Evolutionary conservation across 2,113 vertebrate genomes (phyloP), one percentile per base, ranked within the genome.

Genomic region (Labeo rohita): DNA sequence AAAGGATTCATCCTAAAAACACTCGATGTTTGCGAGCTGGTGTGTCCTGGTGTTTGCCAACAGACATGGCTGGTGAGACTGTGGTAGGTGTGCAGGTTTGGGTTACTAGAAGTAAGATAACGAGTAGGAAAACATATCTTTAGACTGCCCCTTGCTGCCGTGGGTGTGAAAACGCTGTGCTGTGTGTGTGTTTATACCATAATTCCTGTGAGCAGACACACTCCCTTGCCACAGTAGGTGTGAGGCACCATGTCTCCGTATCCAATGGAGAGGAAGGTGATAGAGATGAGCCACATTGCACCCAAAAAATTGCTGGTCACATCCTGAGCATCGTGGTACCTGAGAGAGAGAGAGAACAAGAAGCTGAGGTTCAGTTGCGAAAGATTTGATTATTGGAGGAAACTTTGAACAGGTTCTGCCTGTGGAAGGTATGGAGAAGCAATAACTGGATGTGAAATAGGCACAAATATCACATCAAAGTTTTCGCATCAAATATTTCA

Each of bases 261-360:
- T 83, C 98, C 98, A 0, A 99, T 99, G 94, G 98, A 99, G 76
- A 99, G 94, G 94, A 99, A 99, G 7, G 98, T 99, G 95, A 99
- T 99, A 92, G 98, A 99, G 92, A 99, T 98, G 78, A 99, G 96
- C 98, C 98, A 99, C 98, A 99, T 99, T 90, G 98, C 98, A 0
- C 98, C 96, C 92, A 99, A 95, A 91, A 99, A 99, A 95, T 99
- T 99, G 93, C 98, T 99, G 92, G 97, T 99, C 59, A 99, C 97
- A 0, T 99, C 98, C 93, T 99, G 97, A 86, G 97, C 96, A 92
- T 99, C 98, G 0, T 99, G 98, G 91, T 99, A 99, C 95, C 98
- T 99, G 89, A 16, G 68, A 81, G 83, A 80, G 66, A 76, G 56
- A 73, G 10, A 39, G 36, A 76, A 12, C 63, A 5, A 63, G 36